Conservation (phyloP, 2,888 invertebrate genomes). For the Mesorhabditis belari region DNA sequence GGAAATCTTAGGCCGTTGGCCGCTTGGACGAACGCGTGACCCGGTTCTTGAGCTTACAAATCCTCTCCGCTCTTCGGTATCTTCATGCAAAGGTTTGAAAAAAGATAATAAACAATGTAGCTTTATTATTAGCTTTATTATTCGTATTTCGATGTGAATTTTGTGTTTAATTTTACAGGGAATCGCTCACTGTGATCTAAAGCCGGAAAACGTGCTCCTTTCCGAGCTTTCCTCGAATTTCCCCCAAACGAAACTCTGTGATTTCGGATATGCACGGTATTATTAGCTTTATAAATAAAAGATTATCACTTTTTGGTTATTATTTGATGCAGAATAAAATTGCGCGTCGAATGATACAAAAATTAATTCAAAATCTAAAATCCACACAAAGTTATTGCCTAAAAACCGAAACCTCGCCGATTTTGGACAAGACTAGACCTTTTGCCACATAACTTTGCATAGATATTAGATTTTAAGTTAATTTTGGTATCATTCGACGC, state of each 20-base stretch:
- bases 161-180: constrained; percentile 59
- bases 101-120: neutral
- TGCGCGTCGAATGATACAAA: no score
- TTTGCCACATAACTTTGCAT: no score
- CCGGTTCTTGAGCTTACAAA: constrained; percentile 61
- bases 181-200: constrained; percentile 66
- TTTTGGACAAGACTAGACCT: no score
- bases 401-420: no score
- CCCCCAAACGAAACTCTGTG: constrained; percentile 53
- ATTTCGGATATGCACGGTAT: constrained; percentile 53
- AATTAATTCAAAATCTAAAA: no score
- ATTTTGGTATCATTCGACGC: no score
- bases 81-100: constrained; percentile 73
- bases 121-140: neutral
- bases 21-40: constrained; percentile 78
- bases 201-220: constrained; percentile 52
- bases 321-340: no score
- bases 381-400: no score
- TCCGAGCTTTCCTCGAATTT: constrained; percentile 45
- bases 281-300: constrained; percentile 3
- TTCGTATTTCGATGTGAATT: neutral
- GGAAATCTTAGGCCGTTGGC: constrained; percentile 62
- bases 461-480: no score
- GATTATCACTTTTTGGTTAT: no score
- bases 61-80: constrained; percentile 87